Percentiles rank a stretch among this genome's conserved stretches.
These are phyloP conservation scores for Drosophila yooni DNA, from an alignment of 2,888 invertebrate species.

Conservation along the genomic window DNA sequence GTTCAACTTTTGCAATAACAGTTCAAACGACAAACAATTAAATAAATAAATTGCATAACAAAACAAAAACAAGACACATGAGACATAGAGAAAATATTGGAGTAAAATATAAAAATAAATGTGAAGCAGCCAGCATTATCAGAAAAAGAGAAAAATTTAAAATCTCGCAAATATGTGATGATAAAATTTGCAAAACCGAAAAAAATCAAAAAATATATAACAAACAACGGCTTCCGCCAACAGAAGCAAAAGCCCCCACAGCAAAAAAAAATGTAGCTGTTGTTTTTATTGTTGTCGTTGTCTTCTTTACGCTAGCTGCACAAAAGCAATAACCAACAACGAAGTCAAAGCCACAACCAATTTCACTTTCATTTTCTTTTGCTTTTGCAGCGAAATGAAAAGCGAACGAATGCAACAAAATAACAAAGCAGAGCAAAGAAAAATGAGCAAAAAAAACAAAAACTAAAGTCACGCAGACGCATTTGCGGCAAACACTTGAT, in stretches of 20 bases:
- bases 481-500: slow-evolving; percentile 59
- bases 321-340: slow-evolving; percentile 65
- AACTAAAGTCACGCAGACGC: slow-evolving; percentile 68
- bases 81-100: slow-evolving; percentile 36
- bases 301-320: slow-evolving; percentile 73
- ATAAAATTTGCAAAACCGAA: slow-evolving; percentile 36
- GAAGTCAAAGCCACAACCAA: slow-evolving; percentile 43
- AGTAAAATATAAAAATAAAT: slow-evolving; percentile 18
- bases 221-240: slow-evolving; percentile 73
- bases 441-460: slow-evolving; percentile 26
- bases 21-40: slow-evolving; percentile 14
- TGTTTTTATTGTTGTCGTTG: slow-evolving; percentile 36
- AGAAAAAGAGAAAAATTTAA: slow-evolving; percentile 35
- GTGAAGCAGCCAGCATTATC: slow-evolving; percentile 9
- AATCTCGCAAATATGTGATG: slow-evolving; percentile 49
- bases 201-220: slow-evolving; percentile 48
- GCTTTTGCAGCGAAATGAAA: slow-evolving; percentile 62
- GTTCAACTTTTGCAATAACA: slow-evolving; percentile 27
- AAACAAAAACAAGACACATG: slow-evolving; percentile 25
- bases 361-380: slow-evolving; percentile 82
- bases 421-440: slow-evolving; percentile 8
- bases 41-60: slow-evolving; percentile 53
- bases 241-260: slow-evolving; percentile 46
- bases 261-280: slow-evolving; percentile 22
- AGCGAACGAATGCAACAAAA: slow-evolving; percentile 47